Evolutionary conservation across 1,140 invertebrate species (phyloP), one percentile per base, ranked within the genome.

Genomic region (Frieseomelitta varia): DNA sequence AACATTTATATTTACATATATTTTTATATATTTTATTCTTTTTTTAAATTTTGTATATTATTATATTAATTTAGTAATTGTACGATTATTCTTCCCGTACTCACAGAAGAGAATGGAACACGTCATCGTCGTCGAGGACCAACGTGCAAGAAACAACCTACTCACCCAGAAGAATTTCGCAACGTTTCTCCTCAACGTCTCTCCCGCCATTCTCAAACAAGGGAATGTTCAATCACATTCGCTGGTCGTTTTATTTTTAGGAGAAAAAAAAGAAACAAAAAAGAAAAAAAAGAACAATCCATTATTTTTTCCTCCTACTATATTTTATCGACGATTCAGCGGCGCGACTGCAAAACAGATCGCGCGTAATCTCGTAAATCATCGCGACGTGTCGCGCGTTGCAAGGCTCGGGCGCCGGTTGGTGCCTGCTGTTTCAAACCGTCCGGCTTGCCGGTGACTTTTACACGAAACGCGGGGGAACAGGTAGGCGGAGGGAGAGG

Each of bases 361-460:
- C 67, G 74, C 72, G 34, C 73, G 81, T 74, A 65, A 75, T 81
- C 79, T 81, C 79, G 47, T 81, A 81, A 81, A 81, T 81, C 79
- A 81, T 82, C 63, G 61, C 72, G 61, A 77, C 79, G 81, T 55
- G 58, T 76, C 30, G 74, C 55, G 74, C 74, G 74, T 61, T 39
- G 74, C 56, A 6, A 39, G 58, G 17, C 21, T 58, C 30, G 17
- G 14, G 51, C 51, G 24, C 51, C 39, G 58, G 21, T 27, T 61
- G 19, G 19, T 34, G 53, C 24, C 51, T 30, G 73, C 53, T 75
- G 30, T 55, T 55, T 56, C 73, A 27, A 68, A 56, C 11, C n/a
- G 73, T 82, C 63, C 63, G 21, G 47, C 55, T 34, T 34, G n/a
- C 69, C 27, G 61, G 51, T 12, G 53, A 77, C 81, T 68, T 68